Evolutionary conservation across 1,140 invertebrate genomes (phyloP).

Genomic region (Brachystomella parvula): DNA sequence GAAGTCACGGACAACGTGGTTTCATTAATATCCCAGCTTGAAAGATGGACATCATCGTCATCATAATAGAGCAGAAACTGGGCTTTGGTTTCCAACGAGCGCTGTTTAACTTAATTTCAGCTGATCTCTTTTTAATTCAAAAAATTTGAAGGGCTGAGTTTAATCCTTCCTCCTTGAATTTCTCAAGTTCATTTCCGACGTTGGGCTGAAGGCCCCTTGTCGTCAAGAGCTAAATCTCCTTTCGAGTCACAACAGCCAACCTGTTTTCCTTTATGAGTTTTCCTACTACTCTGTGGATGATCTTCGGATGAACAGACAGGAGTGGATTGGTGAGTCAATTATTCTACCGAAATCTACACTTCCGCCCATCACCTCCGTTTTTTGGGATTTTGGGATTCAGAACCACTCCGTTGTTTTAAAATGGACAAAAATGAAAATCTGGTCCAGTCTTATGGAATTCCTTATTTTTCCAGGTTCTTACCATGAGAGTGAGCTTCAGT

Average conservation of each 20-base stretch:
- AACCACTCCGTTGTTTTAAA: too few relatives aligned
- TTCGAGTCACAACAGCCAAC: conserved; percentile 32
- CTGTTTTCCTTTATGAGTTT: conserved; percentile 41
- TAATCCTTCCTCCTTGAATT: too few relatives aligned
- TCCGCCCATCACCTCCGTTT: too few relatives aligned
- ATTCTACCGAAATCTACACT: neutral
- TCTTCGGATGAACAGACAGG: conserved; percentile 38
- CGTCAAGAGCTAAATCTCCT: conserved; percentile 40
- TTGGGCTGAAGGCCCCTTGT: conserved; percentile 42
- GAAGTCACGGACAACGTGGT: too few relatives aligned
- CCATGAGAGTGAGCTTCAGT: conserved; percentile 44
- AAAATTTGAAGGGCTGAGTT: too few relatives aligned
- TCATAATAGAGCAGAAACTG: too few relatives aligned
- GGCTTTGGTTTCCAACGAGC: too few relatives aligned
- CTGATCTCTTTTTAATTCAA: neutral
- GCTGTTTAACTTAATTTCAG: neutral
- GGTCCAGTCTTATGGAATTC: too few relatives aligned
- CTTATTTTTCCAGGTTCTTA: conserved; percentile 41
- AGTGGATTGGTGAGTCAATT: conserved; percentile 43
- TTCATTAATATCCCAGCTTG: too few relatives aligned
- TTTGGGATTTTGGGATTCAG: neutral
- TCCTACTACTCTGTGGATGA: conserved; percentile 41
- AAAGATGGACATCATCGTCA: too few relatives aligned
- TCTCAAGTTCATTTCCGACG: conserved; percentile 41
- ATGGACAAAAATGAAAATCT: too few relatives aligned